These are phyloP conservation scores for Crematogaster levior DNA, from an alignment of 2,888 invertebrate genomes.

Conservation along the genomic window DNA sequence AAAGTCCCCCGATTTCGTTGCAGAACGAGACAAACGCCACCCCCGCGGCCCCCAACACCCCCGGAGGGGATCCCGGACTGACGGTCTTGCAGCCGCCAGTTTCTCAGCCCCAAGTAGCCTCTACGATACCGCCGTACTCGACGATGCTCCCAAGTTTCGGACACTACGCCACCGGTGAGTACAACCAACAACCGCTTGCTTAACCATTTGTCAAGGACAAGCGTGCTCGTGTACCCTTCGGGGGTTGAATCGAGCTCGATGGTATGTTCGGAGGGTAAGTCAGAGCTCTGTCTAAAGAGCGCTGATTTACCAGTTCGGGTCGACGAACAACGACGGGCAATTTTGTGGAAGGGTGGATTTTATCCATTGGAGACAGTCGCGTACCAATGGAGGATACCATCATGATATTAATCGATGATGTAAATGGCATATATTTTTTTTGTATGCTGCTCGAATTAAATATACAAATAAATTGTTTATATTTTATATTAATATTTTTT, in stretches of 20 bases:
- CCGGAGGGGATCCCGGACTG: constrained; percentile 84
- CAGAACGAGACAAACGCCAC: constrained; percentile 85
- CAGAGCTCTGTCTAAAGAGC: constrained; percentile 47
- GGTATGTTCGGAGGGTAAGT: constrained; percentile 64
- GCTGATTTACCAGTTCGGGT: constrained; percentile 64
- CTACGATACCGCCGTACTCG: constrained; percentile 87
- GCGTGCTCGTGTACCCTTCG: constrained; percentile 44
- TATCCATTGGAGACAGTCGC: constrained; percentile 19
- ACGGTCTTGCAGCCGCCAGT: constrained; percentile 89
- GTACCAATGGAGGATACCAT: constrained; percentile 24
- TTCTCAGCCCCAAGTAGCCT: constrained; percentile 85
- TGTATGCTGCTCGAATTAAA: not conserved
- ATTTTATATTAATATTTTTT: not conserved
- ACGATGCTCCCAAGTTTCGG: constrained; percentile 90
- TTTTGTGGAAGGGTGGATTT: constrained; percentile 6
- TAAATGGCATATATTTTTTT: not conserved
- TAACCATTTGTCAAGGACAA: constrained; percentile 48
- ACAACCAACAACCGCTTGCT: constrained; percentile 64
- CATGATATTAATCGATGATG: not conserved
- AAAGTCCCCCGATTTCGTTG: constrained; percentile 84
- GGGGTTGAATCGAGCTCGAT: constrained; percentile 25
- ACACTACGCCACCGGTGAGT: constrained; percentile 90
- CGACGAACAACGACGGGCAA: not conserved
- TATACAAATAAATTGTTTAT: not conserved
- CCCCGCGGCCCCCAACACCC: constrained; percentile 83